phyloP scores from a whole-genome alignment of 2,113 vertebrate species.

The Daubentonia madagascariensis region DNA sequence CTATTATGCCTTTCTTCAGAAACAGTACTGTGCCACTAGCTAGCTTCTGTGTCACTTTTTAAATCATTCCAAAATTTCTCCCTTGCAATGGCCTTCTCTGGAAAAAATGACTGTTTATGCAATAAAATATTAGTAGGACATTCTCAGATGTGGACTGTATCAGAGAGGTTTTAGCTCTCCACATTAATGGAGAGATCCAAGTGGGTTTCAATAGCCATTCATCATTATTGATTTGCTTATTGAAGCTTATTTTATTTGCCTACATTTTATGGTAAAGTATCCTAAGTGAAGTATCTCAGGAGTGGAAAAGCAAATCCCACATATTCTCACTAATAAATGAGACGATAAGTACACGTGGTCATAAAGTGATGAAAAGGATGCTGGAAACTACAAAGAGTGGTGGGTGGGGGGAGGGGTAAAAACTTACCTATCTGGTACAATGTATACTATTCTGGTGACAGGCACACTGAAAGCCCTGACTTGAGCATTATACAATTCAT shows the following conservation, averaged over 20 bases:
- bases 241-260: neutral
- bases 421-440: too few species aligned
- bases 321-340: too few species aligned
- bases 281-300: too few species aligned
- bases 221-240: neutral
- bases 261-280: neutral
- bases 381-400: too few species aligned
- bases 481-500: too few species aligned
- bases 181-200: neutral
- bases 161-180: neutral
- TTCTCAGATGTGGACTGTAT: neutral
- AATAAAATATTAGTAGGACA: neutral
- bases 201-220: neutral
- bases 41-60: neutral
- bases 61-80: neutral
- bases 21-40: neutral
- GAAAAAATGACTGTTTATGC: neutral
- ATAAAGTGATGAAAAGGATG: too few species aligned
- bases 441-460: too few species aligned
- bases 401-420: too few species aligned
- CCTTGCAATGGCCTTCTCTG: neutral
- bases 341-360: too few species aligned
- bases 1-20: neutral
- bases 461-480: too few species aligned
- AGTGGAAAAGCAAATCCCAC: too few species aligned